Percentiles rank a stretch among this genome's conserved stretches.
phyloP scores from a whole-genome alignment of 1,140 invertebrate genomes.

The Drosophila carrolli region DNA sequence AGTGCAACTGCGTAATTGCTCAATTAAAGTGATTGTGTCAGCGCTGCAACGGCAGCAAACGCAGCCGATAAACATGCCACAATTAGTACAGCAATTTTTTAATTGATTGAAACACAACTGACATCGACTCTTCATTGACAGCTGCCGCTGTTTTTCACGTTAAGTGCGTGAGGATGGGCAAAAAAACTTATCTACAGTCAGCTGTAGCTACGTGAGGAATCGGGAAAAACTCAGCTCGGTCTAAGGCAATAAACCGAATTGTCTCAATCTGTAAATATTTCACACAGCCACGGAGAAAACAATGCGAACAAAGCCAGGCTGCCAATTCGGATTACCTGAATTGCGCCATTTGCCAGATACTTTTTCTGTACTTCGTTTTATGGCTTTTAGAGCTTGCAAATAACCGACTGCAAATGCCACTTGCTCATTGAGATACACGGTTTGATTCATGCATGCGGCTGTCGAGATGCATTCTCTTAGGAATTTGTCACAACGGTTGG shows the following conservation, averaged over 20 bases:
- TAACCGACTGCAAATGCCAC: conserved; percentile 35
- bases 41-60: conserved; percentile 4
- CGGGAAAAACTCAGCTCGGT: not conserved
- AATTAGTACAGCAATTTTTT: conserved; percentile 72
- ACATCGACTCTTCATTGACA: conserved; percentile 53
- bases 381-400: conserved; percentile 7
- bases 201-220: conserved; percentile 27
- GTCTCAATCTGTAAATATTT: conserved; percentile 43
- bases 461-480: conserved; percentile 20
- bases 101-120: conserved; percentile 62
- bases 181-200: conserved; percentile 30
- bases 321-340: conserved; percentile 47
- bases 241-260: conserved; percentile 35
- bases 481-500: conserved; percentile 30
- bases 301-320: conserved; percentile 32
- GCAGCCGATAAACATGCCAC: conserved; percentile 52
- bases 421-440: conserved; percentile 30
- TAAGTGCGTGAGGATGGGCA: conserved; percentile 42
- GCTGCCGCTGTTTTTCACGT: conserved; percentile 5
- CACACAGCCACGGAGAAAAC: conserved; percentile 11
- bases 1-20: conserved; percentile 78
- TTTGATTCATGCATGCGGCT: conserved; percentile 31
- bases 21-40: conserved; percentile 75
- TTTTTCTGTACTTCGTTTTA: conserved; percentile 8
- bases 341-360: conserved; percentile 39